Base-by-base conservation (phyloP, 2,797 vertebrate species). In the Clarias fuscus region DNA sequence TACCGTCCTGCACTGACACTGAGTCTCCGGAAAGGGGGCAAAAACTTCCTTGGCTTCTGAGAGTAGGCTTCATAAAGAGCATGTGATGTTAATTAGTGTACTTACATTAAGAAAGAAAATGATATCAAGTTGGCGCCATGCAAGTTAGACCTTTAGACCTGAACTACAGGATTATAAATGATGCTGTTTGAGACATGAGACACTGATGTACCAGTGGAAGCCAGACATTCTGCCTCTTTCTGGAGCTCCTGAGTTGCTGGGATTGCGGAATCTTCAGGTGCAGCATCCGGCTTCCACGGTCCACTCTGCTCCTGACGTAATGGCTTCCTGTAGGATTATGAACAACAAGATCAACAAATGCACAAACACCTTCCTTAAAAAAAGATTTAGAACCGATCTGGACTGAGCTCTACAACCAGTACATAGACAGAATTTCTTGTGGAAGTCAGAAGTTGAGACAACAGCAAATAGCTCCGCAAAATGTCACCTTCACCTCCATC, bases 201-300 rank as follows among this genome's bases (percentile, higher is more conserved):
- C 77, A 62, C 37, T 81, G 62, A 72, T 2, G 30, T 37, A 98
- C 97, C 95, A 92, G 91, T 90, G 22, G 86, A 88, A 68, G 89
- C 77, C 86, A 88, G 78, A 87, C 89, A 89, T 92, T 95, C 94
- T 90, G 96, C 91, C 89, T 97, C 96, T 86, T 93, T 92, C 89
- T 97, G 96, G 89, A 98, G 93, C 24, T 95, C 92, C 68, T 96
- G 96, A 90, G 93, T 95, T 83, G 91, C 72, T 93, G 97, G 96
- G 93, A 97, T 96, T 93, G 97, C 94, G 87, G 94, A 94, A 93
- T 96, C 90, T 88, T 93, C 90, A 85, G 96, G 96, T 90, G 96
- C 93, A 84, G 93, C 91, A 84, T 95, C 93, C 88, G 96, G 89
- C 89, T 93, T 94, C 96, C 96, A 97, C 90, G 87, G 1, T 13